These are phyloP conservation scores for Myrmecobius fasciatus DNA, from an alignment of 2,113 vertebrate species.

Conservation along the genomic window DNA sequence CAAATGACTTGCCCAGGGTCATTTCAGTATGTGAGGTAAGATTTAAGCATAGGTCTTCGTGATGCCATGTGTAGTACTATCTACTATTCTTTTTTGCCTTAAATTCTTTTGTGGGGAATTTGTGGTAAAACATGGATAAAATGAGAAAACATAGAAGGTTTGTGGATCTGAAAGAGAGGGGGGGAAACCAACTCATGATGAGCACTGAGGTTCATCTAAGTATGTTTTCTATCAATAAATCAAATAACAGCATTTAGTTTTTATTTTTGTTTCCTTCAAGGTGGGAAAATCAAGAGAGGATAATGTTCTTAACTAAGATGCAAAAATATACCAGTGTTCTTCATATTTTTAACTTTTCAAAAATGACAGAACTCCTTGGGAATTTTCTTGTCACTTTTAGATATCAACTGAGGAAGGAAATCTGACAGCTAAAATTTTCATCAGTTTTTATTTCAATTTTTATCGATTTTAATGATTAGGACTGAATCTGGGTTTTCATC, in stretches of 20 bases:
- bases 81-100: neutral
- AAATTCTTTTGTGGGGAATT: neutral
- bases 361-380: neutral
- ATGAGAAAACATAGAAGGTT: neutral
- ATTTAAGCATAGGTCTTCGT: neutral
- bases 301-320: neutral
- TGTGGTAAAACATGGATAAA: neutral
- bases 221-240: conserved; percentile 22
- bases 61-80: neutral
- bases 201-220: neutral
- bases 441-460: neutral
- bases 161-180: neutral
- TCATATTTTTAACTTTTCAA: neutral
- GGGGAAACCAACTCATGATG: neutral
- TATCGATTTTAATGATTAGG: neutral
- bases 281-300: neutral
- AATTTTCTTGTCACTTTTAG: neutral
- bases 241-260: conserved; percentile 22
- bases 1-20: neutral
- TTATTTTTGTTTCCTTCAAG: neutral
- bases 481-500: neutral
- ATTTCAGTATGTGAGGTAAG: neutral
- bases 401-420: neutral
- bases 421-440: neutral
- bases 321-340: neutral